Conservation (phyloP, 2,888 invertebrate species). For the Seira sanloemensis region DNA sequence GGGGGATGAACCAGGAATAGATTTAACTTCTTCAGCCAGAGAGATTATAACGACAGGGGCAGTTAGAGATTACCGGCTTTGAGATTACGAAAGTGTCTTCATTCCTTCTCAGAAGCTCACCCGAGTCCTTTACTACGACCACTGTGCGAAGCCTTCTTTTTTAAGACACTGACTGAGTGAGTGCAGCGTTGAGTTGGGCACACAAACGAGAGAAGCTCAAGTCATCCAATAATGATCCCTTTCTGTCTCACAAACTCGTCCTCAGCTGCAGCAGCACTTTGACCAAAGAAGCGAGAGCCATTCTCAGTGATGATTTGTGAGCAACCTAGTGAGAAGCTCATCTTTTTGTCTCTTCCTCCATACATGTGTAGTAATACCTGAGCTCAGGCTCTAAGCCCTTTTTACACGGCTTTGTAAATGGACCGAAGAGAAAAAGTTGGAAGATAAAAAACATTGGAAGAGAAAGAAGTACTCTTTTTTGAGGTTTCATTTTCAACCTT, state of each 20-base stretch:
- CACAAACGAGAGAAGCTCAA: background rate
- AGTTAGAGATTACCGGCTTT: conserved; percentile 40
- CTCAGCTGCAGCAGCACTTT: background rate
- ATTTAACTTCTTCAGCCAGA: background rate
- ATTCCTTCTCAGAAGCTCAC: background rate
- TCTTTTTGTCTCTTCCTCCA: background rate
- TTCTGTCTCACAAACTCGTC: background rate
- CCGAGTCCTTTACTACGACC: background rate
- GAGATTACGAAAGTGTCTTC: conserved; percentile 7
- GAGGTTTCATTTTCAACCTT: background rate
- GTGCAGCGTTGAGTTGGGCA: background rate
- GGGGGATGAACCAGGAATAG: background rate
- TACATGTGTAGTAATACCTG: no score
- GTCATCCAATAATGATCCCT: conserved; percentile 19
- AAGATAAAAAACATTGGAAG: background rate
- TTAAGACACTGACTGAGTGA: background rate
- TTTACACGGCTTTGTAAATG: background rate
- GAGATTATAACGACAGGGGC: conserved; percentile 33
- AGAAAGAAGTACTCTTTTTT: conserved; percentile 6
- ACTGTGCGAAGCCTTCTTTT: no score
- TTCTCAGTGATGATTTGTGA: conserved; percentile 15
- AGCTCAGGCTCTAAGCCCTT: no score
- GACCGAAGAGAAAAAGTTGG: background rate
- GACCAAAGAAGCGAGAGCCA: conserved; percentile 1
- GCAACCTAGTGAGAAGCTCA: conserved; percentile 19